A percentile compares a stretch with the other conserved stretches of the same genome.
phyloP scores from a whole-genome alignment of 2,797 vertebrate genomes.

The Scomberomorus guttatus region DNA sequence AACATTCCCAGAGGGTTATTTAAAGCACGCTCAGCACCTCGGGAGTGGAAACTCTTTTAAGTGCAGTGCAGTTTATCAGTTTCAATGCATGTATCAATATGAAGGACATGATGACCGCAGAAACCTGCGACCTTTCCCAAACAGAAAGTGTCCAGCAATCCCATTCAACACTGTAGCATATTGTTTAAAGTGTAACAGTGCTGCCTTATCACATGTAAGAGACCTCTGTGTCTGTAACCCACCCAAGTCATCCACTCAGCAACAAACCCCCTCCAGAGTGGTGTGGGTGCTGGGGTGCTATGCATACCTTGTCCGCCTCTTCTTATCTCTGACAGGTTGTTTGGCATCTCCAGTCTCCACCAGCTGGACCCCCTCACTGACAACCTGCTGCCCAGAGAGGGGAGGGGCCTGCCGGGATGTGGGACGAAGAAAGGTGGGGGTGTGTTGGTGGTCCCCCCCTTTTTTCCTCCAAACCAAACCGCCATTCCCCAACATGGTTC shows the following conservation, averaged over 20 bases:
- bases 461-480: slow-evolving; percentile 11
- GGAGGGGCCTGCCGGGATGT: slow-evolving; percentile 55
- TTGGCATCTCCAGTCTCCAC: slow-evolving; percentile 80
- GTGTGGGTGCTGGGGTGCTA: slow-evolving; percentile 50
- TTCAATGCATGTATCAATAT: slow-evolving; percentile 53
- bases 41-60: slow-evolving; percentile 72
- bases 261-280: slow-evolving; percentile 24
- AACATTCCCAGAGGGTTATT: slow-evolving; percentile 77
- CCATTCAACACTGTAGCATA: slow-evolving; percentile 25
- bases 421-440: slow-evolving; percentile 61
- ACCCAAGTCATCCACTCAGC: slow-evolving; percentile 29
- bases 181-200: slow-evolving; percentile 42
- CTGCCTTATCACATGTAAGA: slow-evolving; percentile 45
- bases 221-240: slow-evolving; percentile 29
- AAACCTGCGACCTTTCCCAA: slow-evolving; percentile 16
- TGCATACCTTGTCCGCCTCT: slow-evolving; percentile 75
- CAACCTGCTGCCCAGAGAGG: slow-evolving; percentile 74
- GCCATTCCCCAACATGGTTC: slow-evolving; percentile 32
- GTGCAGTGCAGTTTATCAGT: slow-evolving; percentile 62
- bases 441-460: slow-evolving; percentile 40
- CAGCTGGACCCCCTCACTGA: slow-evolving; percentile 84
- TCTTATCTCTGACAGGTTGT: slow-evolving; percentile 87
- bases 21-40: slow-evolving; percentile 60
- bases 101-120: slow-evolving; percentile 63
- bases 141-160: slow-evolving; percentile 24